phyloP scores from a whole-genome alignment of 2,888 invertebrate species.

The Nephrotoma guestfalica region DNA sequence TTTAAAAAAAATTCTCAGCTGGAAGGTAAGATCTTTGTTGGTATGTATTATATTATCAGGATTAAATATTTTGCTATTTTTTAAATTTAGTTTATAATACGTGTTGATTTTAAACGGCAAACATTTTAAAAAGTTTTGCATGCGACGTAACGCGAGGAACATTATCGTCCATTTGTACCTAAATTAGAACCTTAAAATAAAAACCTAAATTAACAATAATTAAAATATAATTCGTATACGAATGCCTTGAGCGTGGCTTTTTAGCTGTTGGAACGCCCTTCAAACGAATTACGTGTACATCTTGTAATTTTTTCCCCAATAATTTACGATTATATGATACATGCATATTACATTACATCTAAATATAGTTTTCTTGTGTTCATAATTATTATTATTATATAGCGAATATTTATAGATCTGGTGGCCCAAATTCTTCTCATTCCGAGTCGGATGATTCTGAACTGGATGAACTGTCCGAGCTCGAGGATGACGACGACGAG shows the following conservation, averaged over 20 bases:
- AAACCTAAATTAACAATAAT: neutral
- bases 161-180: neutral
- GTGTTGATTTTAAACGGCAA: neutral
- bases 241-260: neutral
- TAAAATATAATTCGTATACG: neutral
- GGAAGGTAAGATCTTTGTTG: neutral
- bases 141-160: neutral
- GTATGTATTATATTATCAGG: neutral
- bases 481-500: constrained; percentile 7
- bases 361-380: neutral
- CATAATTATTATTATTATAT: neutral
- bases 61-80: neutral
- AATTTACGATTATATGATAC: neutral
- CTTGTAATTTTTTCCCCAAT: neutral
- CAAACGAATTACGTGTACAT: neutral
- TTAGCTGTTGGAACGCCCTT: neutral
- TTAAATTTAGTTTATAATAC: neutral
- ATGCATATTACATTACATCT: neutral
- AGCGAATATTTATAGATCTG: neutral
- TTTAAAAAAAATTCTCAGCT: neutral
- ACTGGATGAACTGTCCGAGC: neutral
- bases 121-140: neutral
- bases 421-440: neutral
- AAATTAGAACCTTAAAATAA: neutral
- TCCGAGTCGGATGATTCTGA: neutral